Percentiles rank a stretch among this genome's conserved stretches.
Evolutionary conservation across 2,797 vertebrate genomes (phyloP).

Genomic region (Acanthornis magna): DNA sequence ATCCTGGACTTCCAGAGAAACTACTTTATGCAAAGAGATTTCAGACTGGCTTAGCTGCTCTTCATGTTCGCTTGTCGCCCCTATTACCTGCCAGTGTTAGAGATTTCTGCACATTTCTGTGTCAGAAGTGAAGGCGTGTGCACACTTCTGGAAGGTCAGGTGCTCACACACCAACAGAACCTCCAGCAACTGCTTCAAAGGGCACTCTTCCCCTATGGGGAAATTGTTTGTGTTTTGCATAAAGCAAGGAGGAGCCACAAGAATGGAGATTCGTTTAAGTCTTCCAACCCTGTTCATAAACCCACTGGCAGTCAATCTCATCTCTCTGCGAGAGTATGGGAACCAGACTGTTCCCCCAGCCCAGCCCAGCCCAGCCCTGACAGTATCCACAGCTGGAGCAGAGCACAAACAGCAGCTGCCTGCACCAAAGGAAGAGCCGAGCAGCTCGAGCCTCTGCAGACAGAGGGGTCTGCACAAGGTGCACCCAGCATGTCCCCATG

Average conservation of each 20-base stretch:
- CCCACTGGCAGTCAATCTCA: background rate
- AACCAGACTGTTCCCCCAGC: fast-evolving
- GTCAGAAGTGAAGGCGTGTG: background rate
- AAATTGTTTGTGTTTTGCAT: background rate
- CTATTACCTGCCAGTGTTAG: background rate
- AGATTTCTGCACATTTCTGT: background rate
- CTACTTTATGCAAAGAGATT: background rate
- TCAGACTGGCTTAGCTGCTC: background rate
- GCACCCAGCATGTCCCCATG: fast-evolving
- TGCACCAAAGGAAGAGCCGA: fast-evolving
- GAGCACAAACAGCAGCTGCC: background rate
- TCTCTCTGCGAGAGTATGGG: fast-evolving
- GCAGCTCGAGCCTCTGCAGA: background rate
- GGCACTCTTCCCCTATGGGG: background rate
- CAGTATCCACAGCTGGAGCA: fast-evolving
- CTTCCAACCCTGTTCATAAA: background rate
- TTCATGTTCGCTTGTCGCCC: background rate
- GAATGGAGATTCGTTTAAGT: fast-evolving
- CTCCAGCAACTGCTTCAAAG: background rate
- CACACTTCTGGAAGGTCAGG: background rate
- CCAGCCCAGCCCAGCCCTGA: background rate
- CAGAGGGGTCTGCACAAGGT: background rate
- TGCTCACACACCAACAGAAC: fast-evolving
- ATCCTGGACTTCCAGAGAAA: background rate
- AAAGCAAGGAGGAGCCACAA: background rate